Conservation (phyloP, 2,797 vertebrate genomes). For the Falco columbarius region DNA sequence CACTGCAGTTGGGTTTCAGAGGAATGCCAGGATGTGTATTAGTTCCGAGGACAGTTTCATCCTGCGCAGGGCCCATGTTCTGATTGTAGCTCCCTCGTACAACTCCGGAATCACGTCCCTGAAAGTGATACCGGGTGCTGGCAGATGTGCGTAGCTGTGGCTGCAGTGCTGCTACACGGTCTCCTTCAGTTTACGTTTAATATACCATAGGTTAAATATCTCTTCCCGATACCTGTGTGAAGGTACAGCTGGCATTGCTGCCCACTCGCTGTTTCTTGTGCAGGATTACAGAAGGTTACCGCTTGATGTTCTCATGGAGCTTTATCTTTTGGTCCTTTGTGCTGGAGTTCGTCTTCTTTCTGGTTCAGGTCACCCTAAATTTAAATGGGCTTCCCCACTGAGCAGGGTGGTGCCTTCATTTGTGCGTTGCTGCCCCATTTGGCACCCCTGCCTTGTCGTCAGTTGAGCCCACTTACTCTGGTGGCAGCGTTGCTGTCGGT, state of each 20-base stretch:
- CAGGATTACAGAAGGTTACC: neutral
- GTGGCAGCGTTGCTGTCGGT: neutral
- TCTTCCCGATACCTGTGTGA: neutral
- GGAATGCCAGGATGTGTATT: fast-evolving
- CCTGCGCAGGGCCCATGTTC: fast-evolving
- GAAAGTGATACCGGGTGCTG: neutral
- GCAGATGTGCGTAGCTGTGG: neutral
- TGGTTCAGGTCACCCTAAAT: neutral
- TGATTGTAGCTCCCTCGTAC: fast-evolving
- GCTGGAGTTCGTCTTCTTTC: neutral
- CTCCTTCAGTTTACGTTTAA: neutral
- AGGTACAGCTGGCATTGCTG: neutral
- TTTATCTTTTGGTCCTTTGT: neutral
- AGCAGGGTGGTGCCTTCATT: neutral
- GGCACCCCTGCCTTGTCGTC: neutral
- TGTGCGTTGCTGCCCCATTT: fast-evolving
- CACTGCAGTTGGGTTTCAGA: fast-evolving
- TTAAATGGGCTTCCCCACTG: neutral
- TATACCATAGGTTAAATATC: neutral
- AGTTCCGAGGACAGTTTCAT: neutral
- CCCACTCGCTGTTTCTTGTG: fast-evolving
- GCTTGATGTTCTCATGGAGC: neutral
- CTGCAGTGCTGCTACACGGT: neutral
- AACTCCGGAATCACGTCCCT: fast-evolving
- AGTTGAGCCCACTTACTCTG: neutral